These are phyloP conservation scores for Copidosoma floridanum DNA, from an alignment of 1,140 invertebrate genomes.

Conservation along the genomic window DNA sequence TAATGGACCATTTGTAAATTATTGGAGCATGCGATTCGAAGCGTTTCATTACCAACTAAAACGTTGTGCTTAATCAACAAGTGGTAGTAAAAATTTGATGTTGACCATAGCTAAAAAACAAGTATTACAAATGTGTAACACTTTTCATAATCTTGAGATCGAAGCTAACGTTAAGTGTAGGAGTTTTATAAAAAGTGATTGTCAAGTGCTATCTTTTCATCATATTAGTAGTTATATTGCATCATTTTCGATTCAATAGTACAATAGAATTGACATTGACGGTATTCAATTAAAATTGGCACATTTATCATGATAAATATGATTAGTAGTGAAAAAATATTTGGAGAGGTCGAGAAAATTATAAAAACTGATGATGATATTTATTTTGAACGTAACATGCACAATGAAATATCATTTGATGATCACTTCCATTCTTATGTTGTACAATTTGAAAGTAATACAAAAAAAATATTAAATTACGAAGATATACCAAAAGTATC, in stretches of 20 bases:
- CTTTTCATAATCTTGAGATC: neutral
- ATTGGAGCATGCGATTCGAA: conserved; percentile 2
- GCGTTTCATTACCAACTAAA: neutral
- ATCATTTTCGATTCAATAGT: too few species aligned
- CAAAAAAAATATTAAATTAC: too few species aligned
- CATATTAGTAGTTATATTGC: too few species aligned
- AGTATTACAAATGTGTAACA: neutral
- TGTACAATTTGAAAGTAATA: too few species aligned
- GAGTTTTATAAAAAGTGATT: neutral
- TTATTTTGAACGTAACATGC: neutral
- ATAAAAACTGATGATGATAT: neutral
- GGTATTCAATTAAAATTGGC: neutral
- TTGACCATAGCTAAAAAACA: neutral
- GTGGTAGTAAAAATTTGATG: neutral
- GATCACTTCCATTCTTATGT: conserved; percentile 9
- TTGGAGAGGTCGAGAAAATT: conserved; percentile 1
- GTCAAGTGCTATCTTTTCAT: too few species aligned
- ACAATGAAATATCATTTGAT: conserved; percentile 5
- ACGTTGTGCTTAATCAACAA: neutral
- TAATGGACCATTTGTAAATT: conserved; percentile 1
- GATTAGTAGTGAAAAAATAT: neutral
- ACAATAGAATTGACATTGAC: too few species aligned
- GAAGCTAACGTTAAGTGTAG: neutral
- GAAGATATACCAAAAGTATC: too few species aligned
- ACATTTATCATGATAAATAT: neutral